Evolutionary conservation across 2,113 vertebrate species (phyloP), one percentile per base, ranked within the genome.

Genomic region (Salvelinus sp.): DNA sequence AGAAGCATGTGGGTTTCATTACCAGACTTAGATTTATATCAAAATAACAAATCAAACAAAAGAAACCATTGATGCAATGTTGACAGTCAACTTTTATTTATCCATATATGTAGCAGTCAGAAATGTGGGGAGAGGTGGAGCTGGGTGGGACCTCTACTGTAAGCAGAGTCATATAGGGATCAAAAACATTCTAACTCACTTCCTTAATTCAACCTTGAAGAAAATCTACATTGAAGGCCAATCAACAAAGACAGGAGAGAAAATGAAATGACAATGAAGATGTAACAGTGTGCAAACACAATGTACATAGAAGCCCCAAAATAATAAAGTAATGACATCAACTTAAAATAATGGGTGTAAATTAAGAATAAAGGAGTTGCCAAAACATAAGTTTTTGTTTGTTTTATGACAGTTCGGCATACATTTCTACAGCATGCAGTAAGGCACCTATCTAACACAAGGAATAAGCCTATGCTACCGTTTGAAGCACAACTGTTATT

Each of bases 391-490:
- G 86, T 85, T 77, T 85, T 83, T 89, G 82, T 47, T 28, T 30
- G n/a, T 22, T 50, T 83, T 91, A 88, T 88, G 88, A 93, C 87
- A 92, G 88, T 88, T 92, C 79, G 10, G 92, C 93, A 92, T 92
- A 93, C 91, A 93, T 92, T 89, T 89, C 93, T 89, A 92, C 83
- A 85, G 93, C 93, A 94, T 94, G 93, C 93, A 93, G 85, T 94
- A 94, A 94, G 93, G 93, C 93, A 94, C 93, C 93, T 94, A 94
- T 87, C 93, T 94, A 94, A 94, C 90, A 94, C 92, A 92, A 93
- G 91, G 91, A 92, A 89, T 86, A 93, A 92, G 91, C 81, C 92
- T 94, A 94, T 91, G 93, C 93, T 94, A 94, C 85, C 76, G 78
- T 89, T 74, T 89, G 84, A 93, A 93, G 92, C 90, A 93, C 91